These are phyloP conservation scores for Sceloporus tristichus DNA, from an alignment of 2,113 vertebrate genomes.

Conservation along the genomic window DNA sequence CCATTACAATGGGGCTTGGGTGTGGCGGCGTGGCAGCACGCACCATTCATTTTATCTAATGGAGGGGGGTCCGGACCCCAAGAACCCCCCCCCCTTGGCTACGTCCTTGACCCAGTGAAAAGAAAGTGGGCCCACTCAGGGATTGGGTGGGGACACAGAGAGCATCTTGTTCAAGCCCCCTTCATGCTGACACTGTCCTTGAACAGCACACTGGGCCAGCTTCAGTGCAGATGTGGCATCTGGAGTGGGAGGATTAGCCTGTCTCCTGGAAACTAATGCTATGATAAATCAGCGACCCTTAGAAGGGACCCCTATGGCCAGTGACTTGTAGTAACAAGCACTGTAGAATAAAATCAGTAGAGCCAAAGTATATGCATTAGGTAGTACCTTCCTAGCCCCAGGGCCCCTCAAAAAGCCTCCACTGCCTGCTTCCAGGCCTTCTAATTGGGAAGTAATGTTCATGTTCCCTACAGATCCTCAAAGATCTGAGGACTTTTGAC, in stretches of 20 bases:
- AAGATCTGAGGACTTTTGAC: background rate
- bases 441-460: background rate
- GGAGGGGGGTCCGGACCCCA: too few species aligned
- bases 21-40: too few species aligned
- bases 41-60: too few species aligned
- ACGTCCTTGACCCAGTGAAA: background rate
- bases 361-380: background rate
- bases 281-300: background rate
- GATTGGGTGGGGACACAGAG: background rate
- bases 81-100: too few species aligned
- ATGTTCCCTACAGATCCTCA: background rate
- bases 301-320: background rate
- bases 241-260: too few species aligned
- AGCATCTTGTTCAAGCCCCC: background rate
- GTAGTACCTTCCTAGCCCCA: background rate
- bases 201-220: background rate
- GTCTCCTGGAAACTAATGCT: background rate
- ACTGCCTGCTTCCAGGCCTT: background rate
- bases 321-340: background rate
- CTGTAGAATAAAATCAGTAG: background rate
- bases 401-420: background rate
- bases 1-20: too few species aligned
- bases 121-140: background rate
- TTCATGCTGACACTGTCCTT: background rate
- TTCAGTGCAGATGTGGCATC: background rate